Evolutionary conservation across 1,140 invertebrate species (phyloP), one percentile per base, ranked within the genome.

Genomic region (Agrilus planipennis): DNA sequence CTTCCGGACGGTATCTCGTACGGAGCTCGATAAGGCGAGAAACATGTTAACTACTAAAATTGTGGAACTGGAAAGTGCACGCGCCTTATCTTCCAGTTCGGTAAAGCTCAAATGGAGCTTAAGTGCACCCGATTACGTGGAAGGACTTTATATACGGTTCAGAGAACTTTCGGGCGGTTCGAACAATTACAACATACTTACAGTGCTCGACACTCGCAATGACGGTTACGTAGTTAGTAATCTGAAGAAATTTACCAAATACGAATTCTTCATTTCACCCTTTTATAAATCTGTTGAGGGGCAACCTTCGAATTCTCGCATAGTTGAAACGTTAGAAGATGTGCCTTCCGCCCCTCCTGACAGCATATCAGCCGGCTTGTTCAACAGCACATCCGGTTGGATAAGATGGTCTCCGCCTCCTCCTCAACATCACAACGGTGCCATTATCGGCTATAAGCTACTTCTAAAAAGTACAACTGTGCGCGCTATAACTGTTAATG

Each of bases 131-230:
- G 68, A 73, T 58, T 73, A 73, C 50, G 72, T 93, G 1, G 86
- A 96, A 69, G 92, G 92, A 9, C 81, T 93, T 12, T 92, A 94
- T 57, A 84, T 97, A 31, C 79, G 90, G 44, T 98, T 91, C 60
- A 77, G 89, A 42, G 80, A 88, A 53, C 67, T 84, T 34, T 78
- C 77, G 31, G 71, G 73, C 9, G 65, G 67, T 30, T 63, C 68
- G 35, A 71, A 61, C 21, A 75, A 79, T 47, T 81, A 79, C 53
- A 74, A 77, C 49, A 80, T 81, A 60, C 64, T 80, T 5, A 82
- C 77, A 1, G 77, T 82, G 0, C 61, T 79, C 36, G 53, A 60
- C 42, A 46, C 54, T 11, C 46, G 54, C 20, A 51, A 47, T 2
- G 59, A 53, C 21, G 77, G 74, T 51, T 73, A 76, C 27, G 72